Base-by-base conservation (phyloP, 2,113 vertebrate genomes). In the Sphaerodactylus townsendi region DNA sequence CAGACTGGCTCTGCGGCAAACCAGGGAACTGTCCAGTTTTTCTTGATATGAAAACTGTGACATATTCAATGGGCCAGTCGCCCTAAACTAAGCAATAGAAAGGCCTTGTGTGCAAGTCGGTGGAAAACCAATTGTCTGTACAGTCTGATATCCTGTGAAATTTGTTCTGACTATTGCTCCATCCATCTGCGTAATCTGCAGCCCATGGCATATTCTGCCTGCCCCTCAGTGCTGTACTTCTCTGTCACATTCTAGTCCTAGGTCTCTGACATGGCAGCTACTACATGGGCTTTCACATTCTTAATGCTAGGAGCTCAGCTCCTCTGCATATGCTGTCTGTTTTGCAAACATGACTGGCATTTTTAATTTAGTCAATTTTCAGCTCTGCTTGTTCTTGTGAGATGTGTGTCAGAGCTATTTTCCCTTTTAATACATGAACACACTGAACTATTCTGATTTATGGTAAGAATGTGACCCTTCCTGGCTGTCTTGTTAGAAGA, bases 331-430 rank as follows among this genome's bases (percentile, higher is more conserved):
- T 87, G 83, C 81, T 70, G 79, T 83, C 85, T 44, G 17, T 81
- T 87, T 90, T 68, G 28, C 50, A 1, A 56, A 66, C 79, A 68
- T 0, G 4, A 79, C 77, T 83, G 86, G 86, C 1, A 21, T 87
- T 46, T 93, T 93, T 90, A 76, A 92, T 91, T 92, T 37, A 87
- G 72, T 86, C 89, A 85, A 89, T 93, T 94, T 94, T 91, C 92
- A 93, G 65, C 88, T 83, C 91, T 89, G 87, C 87, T 93, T 50
- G 86, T 46, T 77, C 69, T 86, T 69, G 14, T 85, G 74, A 91
- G 89, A 93, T 86, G 86, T n/a, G 15, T 8, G 89, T 89, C 92
- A 92, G 85, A 86, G 90, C 19, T 91, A 85, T 90, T 93, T 93
- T 92, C 90, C 81, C 21, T 1, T 35, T 82, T 91, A 90, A 91